Evolutionary conservation across 2,888 invertebrate genomes (phyloP), one percentile per base, ranked within the genome.

Genomic region (Athalia cordata): DNA sequence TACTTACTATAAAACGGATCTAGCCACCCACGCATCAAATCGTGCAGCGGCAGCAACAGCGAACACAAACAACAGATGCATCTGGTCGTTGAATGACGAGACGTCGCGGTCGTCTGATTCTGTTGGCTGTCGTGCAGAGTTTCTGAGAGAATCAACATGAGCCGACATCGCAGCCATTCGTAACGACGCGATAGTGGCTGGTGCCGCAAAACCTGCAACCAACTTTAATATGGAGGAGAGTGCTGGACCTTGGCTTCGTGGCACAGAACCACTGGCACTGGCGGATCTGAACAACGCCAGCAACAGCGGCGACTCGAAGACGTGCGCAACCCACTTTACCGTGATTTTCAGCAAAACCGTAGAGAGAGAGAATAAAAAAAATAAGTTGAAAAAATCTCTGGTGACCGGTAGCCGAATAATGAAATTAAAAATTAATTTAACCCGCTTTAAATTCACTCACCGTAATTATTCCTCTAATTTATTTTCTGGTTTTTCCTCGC

Each of bases 241-340:
- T 50, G 75, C 75, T 75, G 75, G 75, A 75, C 75, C 75, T 75
- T 75, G 75, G 75, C 75, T 75, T 64, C 75, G 75, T 75, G 75
- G 75, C 75, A 75, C 75, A 75, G 75, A 75, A 75, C 15, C 62
- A 52, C n/a, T 45, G 62, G 50, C 75, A 75, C 49, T 75, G 62
- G 52, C 75, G 75, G 75, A 75, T 72, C 72, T 59, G 72, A 59
- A 72, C 15, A 29, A 29, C 29, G 29, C 29, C 29, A 47, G 72
- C 29, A 29, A 29, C 29, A 29, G 29, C 29, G 29, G 29, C 43
- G 59, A 59, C 59, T 72, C 8, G 72, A 72, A 72, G 72, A 15
- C 72, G 57, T 45, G 45, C 59, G 72, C 59, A 72, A 72, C 59
- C 72, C 72, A 72, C 13, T 59, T 72, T n/a, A 72, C 47, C 43